These are phyloP conservation scores for Oncorhynchus masou DNA, from an alignment of 2,113 vertebrate genomes.

Conservation along the genomic window DNA sequence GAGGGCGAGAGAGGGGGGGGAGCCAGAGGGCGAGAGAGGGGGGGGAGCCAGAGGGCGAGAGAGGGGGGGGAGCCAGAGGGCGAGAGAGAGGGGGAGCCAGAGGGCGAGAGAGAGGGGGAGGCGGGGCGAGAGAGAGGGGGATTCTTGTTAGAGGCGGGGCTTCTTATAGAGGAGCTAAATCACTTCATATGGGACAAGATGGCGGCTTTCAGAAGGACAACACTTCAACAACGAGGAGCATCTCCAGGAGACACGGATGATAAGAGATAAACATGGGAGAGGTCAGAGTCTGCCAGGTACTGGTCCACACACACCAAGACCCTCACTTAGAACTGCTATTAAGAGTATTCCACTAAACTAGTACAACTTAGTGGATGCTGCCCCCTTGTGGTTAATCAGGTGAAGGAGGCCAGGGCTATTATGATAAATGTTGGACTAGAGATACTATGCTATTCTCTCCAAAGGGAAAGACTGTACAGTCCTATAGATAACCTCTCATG, in stretches of 20 bases:
- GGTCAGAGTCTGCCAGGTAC: neutral
- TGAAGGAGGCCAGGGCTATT: neutral
- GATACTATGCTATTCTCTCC: too few relatives aligned
- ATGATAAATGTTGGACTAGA: too few relatives aligned
- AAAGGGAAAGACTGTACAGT: neutral
- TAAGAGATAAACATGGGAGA: neutral
- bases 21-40: too few relatives aligned
- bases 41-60: neutral
- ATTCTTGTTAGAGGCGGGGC: too few relatives aligned
- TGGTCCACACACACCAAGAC: neutral
- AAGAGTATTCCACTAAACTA: neutral
- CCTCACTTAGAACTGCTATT: too few relatives aligned
- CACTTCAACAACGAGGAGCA: neutral
- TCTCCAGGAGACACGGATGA: neutral
- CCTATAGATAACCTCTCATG: too few relatives aligned
- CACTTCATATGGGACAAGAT: neutral
- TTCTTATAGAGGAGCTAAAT: neutral
- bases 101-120: accelerated
- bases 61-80: too few relatives aligned
- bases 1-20: too few relatives aligned
- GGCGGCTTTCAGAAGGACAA: neutral
- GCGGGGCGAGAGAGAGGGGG: neutral
- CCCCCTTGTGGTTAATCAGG: slow-evolving; percentile 28
- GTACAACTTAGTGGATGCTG: neutral
- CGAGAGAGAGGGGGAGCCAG: too few relatives aligned